Base-by-base conservation (phyloP, 2,888 invertebrate genomes). In the Drosophila aldrichi region DNA sequence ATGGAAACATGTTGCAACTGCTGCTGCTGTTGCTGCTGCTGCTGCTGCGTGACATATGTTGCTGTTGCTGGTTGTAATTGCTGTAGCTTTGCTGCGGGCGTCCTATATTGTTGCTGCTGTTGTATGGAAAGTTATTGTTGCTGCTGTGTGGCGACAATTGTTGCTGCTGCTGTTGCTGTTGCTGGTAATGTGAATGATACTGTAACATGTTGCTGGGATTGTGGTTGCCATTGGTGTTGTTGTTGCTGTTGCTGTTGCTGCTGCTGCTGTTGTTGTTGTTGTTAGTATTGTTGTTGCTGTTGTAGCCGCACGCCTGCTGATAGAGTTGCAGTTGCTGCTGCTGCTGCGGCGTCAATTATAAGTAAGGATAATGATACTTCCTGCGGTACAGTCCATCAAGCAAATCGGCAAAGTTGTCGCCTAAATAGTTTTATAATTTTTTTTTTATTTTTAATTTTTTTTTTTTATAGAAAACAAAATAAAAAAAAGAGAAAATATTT, bases 301-400 rank as follows among this genome's bases (percentile, higher is more conserved):
- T 49, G 32, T 34, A 82, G 86, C 86, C 78, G 83, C 79, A 79
- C 79, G 89, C 76, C 82, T 84, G 88, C 84, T 87, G 84, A 74
- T 83, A 83, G 71, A 81, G 76, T 70, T 74, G 87, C 69, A 82
- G 87, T 81, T 85, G 85, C 81, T 87, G 89, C 85, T 89, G 89
- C 88, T 89, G 86, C 62, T 82, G 86, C 79, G 90, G 88, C 82
- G 86, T 88, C 89, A 92, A 92, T 93, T 92, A 92, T 93, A 92
- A 93, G 74, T 92, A 93, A 36, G 93, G 93, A 91, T 93, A 93
- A 74, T 92, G 92, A 82, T 92, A 93, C 91, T 93, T 93, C 88
- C 93, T 91, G 77, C 93, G 91, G 90, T 93, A 93, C 88, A 93
- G 87, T 81, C 93, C 92, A 73, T 93, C 93, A 79, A 93, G 91